Conservation (phyloP, 2,797 vertebrate species). For the Saxicola maurus region DNA sequence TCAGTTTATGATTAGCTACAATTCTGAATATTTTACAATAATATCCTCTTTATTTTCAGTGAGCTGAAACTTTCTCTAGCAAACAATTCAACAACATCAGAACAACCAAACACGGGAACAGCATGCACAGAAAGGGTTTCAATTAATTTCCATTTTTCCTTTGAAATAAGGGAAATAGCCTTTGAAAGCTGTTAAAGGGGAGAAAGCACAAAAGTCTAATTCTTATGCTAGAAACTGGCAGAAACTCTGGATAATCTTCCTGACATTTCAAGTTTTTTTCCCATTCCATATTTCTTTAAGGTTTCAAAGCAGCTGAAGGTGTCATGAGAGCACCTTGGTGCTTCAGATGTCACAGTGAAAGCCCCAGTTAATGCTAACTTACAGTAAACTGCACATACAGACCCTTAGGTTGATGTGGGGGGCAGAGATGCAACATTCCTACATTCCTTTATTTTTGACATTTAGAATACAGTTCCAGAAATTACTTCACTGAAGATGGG, state of each 20-base stretch:
- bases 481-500: background rate
- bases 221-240: background rate
- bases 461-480: background rate
- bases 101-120: background rate
- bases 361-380: background rate
- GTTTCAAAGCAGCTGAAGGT: background rate
- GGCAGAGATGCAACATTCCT: background rate
- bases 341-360: background rate
- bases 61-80: constrained; percentile 2
- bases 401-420: fast-evolving
- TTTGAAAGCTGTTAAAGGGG: background rate
- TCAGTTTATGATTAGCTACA: background rate
- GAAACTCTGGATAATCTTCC: background rate
- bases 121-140: background rate
- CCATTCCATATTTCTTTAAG: background rate
- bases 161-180: background rate
- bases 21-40: background rate
- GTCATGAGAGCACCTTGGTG: background rate
- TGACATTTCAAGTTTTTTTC: background rate
- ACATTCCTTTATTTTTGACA: background rate
- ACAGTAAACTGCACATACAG: background rate
- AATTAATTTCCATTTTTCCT: background rate
- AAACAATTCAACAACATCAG: background rate
- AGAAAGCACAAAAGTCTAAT: background rate
- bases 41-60: background rate